Evolutionary conservation across 2,797 vertebrate species (phyloP).

Genomic region (Mareca penelope): DNA sequence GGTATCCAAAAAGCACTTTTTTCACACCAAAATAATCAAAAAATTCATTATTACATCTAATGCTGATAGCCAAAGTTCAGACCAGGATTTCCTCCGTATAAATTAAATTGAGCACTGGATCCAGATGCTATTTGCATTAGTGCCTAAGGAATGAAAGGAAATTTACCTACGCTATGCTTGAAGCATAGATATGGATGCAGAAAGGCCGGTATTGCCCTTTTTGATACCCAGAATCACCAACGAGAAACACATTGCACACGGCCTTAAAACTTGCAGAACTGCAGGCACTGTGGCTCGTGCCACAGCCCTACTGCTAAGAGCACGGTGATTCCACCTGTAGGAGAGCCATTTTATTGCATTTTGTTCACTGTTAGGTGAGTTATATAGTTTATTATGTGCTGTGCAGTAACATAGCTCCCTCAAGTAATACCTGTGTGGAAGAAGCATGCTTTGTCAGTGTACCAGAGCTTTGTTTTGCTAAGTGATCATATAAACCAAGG

Average conservation of each 20-base stretch:
- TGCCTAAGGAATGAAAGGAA: neutral
- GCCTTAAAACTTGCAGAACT: neutral
- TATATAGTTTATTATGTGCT: neutral
- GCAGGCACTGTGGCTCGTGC: neutral
- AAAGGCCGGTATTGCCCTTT: neutral
- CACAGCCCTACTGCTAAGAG: neutral
- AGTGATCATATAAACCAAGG: neutral
- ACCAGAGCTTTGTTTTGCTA: neutral
- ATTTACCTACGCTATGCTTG: too few relatives aligned
- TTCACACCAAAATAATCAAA: fast-evolving
- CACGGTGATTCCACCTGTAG: neutral
- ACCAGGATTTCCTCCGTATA: neutral
- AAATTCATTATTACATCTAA: neutral
- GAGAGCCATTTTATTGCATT: neutral
- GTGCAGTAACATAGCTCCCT: neutral
- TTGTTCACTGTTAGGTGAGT: neutral
- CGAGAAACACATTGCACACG: neutral
- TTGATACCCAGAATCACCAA: neutral
- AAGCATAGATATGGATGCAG: neutral
- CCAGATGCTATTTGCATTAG: neutral
- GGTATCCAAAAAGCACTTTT: neutral
- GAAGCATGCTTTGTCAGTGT: neutral
- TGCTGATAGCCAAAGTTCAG: neutral
- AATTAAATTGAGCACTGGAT: neutral
- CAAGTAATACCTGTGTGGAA: neutral